Evolutionary conservation across 2,888 invertebrate species (phyloP), one percentile per base, ranked within the genome.

Genomic region (Rhimphoctona megacephalus): DNA sequence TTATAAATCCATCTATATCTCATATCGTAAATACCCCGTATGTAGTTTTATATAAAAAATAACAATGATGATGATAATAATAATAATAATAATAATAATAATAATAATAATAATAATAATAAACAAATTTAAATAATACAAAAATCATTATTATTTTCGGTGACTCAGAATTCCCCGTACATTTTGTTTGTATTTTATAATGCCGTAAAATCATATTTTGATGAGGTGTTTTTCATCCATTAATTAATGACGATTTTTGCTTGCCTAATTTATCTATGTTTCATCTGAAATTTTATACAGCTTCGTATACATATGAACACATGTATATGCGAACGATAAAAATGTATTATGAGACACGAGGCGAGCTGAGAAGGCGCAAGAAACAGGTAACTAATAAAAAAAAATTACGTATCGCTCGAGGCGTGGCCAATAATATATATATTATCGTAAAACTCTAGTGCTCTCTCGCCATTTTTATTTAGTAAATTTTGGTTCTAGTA

Each of bases 401-500:
- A 43, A 43, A 43, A 14, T 43, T 43, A 43, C 43, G 43, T 43
- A 14, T 43, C 11, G 43, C 43, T 43, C 14, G 43, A 72, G 70
- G 67, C 85, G 76, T 81, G 81, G 64, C 85, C 49, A n/a, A n/a
- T 49, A 46, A 66, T 73, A 57, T 80, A 66, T 73, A 57, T 80
- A 79, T 70, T 36, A 64, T 39, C 80, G 72, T 78, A 76, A 80
- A 85, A 82, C 77, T 80, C 79, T 79, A 79, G 78, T 66, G 72
- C 7, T 49, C 7, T 70, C 69, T 72, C 76, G 76, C 76, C 64
- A 80, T 87, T 85, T 85, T 80, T n/a, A n/a, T n/a, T 49, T 6
- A 83, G 76, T 66, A 39, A 72, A 78, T 72, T 61, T 64, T 33
- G n/a, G 30, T 46, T 54, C 78, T 54, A 33, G 36, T 19, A 11